These are phyloP conservation scores for Myanophis thanlyinensis DNA, from an alignment of 2,113 vertebrate species.

Conservation along the genomic window DNA sequence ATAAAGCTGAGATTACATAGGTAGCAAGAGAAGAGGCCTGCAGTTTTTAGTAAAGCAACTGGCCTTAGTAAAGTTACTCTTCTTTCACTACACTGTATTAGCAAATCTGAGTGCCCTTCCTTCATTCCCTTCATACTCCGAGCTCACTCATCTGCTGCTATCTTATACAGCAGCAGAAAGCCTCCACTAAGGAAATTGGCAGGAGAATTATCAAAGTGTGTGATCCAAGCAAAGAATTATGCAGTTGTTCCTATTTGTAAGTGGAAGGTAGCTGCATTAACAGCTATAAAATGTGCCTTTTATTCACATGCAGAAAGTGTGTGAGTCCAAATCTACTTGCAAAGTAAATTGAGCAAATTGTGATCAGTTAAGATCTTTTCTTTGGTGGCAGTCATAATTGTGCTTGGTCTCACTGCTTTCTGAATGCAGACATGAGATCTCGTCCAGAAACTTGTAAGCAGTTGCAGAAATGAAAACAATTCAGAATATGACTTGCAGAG, in stretches of 20 bases:
- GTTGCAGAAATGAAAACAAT: not conserved
- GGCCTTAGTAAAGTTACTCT: not conserved
- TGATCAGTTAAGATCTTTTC: not conserved
- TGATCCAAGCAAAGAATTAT: not conserved
- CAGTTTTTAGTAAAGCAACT: not conserved
- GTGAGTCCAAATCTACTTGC: not conserved
- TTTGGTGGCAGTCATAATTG: not conserved
- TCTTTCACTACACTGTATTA: not conserved
- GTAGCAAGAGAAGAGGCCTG: not conserved
- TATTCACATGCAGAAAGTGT: not conserved
- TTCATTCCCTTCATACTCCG: not conserved
- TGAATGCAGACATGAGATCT: not conserved
- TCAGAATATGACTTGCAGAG: not conserved
- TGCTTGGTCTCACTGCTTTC: not conserved
- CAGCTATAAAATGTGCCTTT: not conserved
- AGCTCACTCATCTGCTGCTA: not conserved
- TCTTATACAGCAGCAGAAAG: not conserved
- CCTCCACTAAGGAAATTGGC: not conserved
- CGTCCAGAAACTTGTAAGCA: not conserved
- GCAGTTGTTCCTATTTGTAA: not conserved
- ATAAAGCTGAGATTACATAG: not conserved
- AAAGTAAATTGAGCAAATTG: not conserved
- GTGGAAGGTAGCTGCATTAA: not conserved
- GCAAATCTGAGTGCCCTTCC: not conserved
- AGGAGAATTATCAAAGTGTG: not conserved